Evolutionary conservation across 2,113 vertebrate genomes (phyloP), one percentile per base, ranked within the genome.

Genomic region (Pedionomus torquatus): DNA sequence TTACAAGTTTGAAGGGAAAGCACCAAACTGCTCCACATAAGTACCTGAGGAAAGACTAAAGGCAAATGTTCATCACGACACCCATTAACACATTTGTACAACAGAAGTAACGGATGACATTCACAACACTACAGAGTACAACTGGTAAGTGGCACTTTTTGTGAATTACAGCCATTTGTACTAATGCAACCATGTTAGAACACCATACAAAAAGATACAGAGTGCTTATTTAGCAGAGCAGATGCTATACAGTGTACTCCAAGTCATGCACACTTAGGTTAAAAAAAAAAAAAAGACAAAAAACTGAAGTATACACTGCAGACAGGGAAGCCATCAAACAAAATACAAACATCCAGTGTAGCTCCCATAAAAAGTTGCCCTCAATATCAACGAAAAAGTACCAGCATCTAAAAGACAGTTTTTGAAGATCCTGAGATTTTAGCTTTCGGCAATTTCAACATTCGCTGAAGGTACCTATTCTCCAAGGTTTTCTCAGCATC

Each of bases 41-140:
- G 94, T 96, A 98, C 97, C 98, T 98, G 98, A 98, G 98, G 69
- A 33, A 94, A 95, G 96, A 97, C 96, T 43, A 52, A 97, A 97
- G 96, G 97, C 95, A 96, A 83, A 97, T 43, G 6, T 61, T 93
- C 84, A 93, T 61, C 75, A 89, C 54, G 10, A 95, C 71, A 94
- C 51, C 79, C 78, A 49, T 8, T 51, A 92, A 48, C 20, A 2
- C 76, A 37, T 84, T 74, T 74, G 72, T 37, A 93, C 96, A 71
- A 48, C 28, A 88, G 46, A 87, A 96, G 92, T 57, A 80, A 80
- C 81, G 90, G 37, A 49, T 60, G 79, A 95, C 85, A 95, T 65
- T 89, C 79, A 95, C 71, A 90, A 92, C 68, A 76, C 85, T n/a
- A 91, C 52, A 70, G 30, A 89, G 39, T 66, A 94, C 66, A 77